Conservation (phyloP, 1,140 invertebrate genomes). For the Drosophila yakuba region DNA sequence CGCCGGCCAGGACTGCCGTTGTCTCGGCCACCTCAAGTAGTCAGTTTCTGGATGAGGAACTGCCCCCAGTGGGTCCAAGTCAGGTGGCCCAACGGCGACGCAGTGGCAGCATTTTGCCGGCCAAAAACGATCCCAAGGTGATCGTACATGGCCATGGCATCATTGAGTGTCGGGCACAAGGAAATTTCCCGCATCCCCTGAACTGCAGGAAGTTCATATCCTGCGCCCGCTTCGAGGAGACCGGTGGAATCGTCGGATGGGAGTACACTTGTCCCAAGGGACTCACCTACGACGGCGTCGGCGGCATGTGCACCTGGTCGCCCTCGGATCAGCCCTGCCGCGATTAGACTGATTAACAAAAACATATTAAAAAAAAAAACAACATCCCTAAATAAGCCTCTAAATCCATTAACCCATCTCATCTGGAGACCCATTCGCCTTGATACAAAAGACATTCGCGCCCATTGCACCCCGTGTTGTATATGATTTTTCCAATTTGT, state of each 20-base stretch:
- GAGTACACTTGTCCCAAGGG: slow-evolving; percentile 94
- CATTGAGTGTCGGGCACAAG: slow-evolving; percentile 93
- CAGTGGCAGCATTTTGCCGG: slow-evolving; percentile 8
- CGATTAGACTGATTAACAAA: slow-evolving; percentile 58
- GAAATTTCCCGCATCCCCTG: slow-evolving; percentile 94
- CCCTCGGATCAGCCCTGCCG: slow-evolving; percentile 87
- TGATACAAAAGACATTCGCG: neutral
- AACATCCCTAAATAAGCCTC: slow-evolving; percentile 1
- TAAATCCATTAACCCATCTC: neutral
- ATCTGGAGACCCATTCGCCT: slow-evolving; percentile 1
- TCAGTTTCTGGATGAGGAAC: slow-evolving; percentile 13
- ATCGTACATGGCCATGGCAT: slow-evolving; percentile 85
- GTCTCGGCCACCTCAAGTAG: slow-evolving; percentile 36
- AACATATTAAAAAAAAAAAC: neutral
- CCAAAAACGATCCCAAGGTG: slow-evolving; percentile 66
- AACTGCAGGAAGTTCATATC: slow-evolving; percentile 96
- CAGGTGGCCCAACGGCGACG: slow-evolving; percentile 31
- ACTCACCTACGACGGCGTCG: slow-evolving; percentile 93
- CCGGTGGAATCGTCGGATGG: slow-evolving; percentile 90
- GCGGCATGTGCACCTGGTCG: slow-evolving; percentile 95
- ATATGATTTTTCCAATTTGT: slow-evolving; percentile 48
- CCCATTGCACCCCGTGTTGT: slow-evolving; percentile 16
- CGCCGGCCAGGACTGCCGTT: slow-evolving; percentile 46
- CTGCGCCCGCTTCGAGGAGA: slow-evolving; percentile 91
- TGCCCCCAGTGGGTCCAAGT: slow-evolving; percentile 12